A percentile compares a stretch with the other conserved stretches of the same genome.
Evolutionary conservation across 2,888 invertebrate species (phyloP).

Genomic region (Sarcophaga variegata): DNA sequence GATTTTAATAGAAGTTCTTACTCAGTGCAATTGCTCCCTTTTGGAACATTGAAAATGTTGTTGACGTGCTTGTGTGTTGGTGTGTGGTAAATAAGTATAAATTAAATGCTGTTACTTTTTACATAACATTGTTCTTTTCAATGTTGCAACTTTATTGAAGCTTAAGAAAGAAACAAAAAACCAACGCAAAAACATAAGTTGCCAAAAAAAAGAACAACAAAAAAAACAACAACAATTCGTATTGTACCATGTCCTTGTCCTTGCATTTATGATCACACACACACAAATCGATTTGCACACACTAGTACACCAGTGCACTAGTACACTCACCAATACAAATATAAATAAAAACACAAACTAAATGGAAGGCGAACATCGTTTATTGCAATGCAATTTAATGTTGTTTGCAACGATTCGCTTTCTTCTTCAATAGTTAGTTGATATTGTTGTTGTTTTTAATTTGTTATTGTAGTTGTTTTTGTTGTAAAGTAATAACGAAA

Average conservation of each 20-base stretch:
- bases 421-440: neutral
- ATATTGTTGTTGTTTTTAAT: neutral
- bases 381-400: neutral
- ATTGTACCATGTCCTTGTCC: slow-evolving; percentile 66
- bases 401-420: neutral
- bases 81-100: slow-evolving; percentile 43
- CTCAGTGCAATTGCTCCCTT: slow-evolving; percentile 53
- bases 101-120: slow-evolving; percentile 53
- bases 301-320: neutral
- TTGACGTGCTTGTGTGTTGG: slow-evolving; percentile 22
- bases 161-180: slow-evolving; percentile 26
- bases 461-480: slow-evolving; percentile 17
- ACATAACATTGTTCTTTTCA: slow-evolving; percentile 58
- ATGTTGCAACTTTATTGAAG: slow-evolving; percentile 67
- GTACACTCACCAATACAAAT: neutral
- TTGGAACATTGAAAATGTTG: slow-evolving; percentile 48
- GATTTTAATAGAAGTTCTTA: slow-evolving; percentile 21
- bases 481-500: slow-evolving; percentile 54
- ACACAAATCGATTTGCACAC: neutral
- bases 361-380: neutral
- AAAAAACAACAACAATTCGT: slow-evolving; percentile 61
- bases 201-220: neutral
- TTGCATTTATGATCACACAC: slow-evolving; percentile 45
- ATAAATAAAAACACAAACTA: neutral
- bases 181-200: neutral